Percentiles rank a stretch among this genome's conserved stretches.
These are phyloP conservation scores for Xanthia togata DNA, from an alignment of 2,888 invertebrate species.

Conservation along the genomic window DNA sequence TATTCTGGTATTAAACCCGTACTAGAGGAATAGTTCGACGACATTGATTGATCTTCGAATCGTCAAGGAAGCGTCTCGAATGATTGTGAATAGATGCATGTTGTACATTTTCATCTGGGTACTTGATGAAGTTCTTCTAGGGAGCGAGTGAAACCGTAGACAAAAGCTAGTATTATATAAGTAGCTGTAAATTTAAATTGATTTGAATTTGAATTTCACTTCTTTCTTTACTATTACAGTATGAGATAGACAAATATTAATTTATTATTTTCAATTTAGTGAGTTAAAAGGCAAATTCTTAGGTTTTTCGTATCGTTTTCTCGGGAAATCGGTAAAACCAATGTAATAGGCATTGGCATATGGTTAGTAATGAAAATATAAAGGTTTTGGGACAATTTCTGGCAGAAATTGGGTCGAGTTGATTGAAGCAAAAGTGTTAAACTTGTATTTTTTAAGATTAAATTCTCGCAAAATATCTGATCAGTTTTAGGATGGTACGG, in stretches of 20 bases:
- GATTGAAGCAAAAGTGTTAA: conserved; percentile 12
- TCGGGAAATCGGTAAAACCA: conserved; percentile 1
- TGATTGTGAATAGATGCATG: background rate
- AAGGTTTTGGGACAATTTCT: background rate
- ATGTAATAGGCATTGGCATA: too few relatives aligned
- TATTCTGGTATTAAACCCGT: too few relatives aligned
- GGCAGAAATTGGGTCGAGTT: conserved; percentile 5
- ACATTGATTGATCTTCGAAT: too few relatives aligned
- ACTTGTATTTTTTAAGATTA: conserved; percentile 11
- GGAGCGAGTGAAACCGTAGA: background rate
- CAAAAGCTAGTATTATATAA: background rate
- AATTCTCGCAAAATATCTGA: background rate
- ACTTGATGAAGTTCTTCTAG: background rate
- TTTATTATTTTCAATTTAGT: conserved; percentile 18
- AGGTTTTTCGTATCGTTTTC: background rate
- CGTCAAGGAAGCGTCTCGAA: too few relatives aligned
- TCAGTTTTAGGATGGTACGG: background rate
- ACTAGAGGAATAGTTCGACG: too few relatives aligned
- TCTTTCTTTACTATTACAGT: background rate
- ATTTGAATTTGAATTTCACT: too few relatives aligned
- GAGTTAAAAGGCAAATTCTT: background rate
- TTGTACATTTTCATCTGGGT: background rate
- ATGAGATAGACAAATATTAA: background rate
- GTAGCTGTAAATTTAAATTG: too few relatives aligned
- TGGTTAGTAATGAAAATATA: too few relatives aligned